A percentile compares a stretch with the other conserved stretches of the same genome.
Conservation (phyloP, 2,888 invertebrate species). For the Lycaena phlaeas region DNA sequence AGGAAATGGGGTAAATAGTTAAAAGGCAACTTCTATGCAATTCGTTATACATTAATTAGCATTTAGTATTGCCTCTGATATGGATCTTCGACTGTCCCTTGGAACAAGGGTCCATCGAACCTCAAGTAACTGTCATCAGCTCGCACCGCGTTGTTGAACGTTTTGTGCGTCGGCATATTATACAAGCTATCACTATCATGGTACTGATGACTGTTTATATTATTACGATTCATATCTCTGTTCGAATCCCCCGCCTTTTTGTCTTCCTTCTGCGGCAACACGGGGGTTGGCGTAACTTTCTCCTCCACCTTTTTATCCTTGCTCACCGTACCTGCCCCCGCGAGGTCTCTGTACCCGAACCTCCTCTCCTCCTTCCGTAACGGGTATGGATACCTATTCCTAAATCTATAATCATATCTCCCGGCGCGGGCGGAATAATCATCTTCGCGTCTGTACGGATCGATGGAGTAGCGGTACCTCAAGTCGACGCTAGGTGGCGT, state of each 20-base stretch:
- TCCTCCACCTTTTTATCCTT: constrained; percentile 61
- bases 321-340: constrained; percentile 45
- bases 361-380: constrained; percentile 60
- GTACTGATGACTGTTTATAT: constrained; percentile 63
- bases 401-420: constrained; percentile 60
- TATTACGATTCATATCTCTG: constrained; percentile 38
- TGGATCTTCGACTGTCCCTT: constrained; percentile 52
- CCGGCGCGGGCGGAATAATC: constrained; percentile 49
- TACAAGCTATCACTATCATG: constrained; percentile 41
- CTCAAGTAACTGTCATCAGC: constrained; percentile 52
- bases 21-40: neutral
- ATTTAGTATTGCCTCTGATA: constrained; percentile 59
- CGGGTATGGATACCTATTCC: constrained; percentile 56
- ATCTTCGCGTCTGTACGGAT: constrained; percentile 60
- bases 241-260: constrained; percentile 24
- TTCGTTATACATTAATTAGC: neutral
- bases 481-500: constrained; percentile 73
- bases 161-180: constrained; percentile 45
- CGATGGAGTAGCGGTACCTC: constrained; percentile 63
- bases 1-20: too few relatives aligned
- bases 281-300: constrained; percentile 59
- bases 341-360: constrained; percentile 56
- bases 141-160: constrained; percentile 45
- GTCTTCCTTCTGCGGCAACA: constrained; percentile 55
- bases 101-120: constrained; percentile 58